Evolutionary conservation across 2,888 invertebrate genomes (phyloP), one percentile per base, ranked within the genome.

Genomic region (Eledone cirrhosa): DNA sequence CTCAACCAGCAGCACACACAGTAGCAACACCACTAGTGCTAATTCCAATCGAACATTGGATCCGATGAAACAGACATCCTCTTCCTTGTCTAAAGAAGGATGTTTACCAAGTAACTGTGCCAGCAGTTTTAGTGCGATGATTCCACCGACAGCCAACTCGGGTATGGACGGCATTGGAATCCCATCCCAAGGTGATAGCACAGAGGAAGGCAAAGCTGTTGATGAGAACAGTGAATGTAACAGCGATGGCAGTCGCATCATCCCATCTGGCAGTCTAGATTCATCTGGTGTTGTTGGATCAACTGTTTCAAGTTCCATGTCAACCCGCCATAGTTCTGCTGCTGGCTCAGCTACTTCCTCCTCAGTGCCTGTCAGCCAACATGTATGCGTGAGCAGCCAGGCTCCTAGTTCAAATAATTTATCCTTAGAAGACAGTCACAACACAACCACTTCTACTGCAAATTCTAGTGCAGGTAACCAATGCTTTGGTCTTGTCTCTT

Each of bases 401-500:
- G 72, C 27, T 72, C 48, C 48, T 48, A 76, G 48, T 76, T 48
- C 48, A 33, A 76, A 48, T 76, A 76, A 48, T 76, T 48, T 76
- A 27, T 76, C 76, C 76, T 22, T 76, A 76, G 76, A 76, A 47
- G 76, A 76, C 76, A 76, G 76, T 76, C 76, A 76, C 48, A 48
- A 47, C 76, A 75, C 79, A 63, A 48, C 77, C 33, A 77, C 79
- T 48, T 77, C 79, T 47, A 77, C 77, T 67, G 74, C 79, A 33
- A 79, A 65, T 72, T 65, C 79, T 33, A 77, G 74, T 77, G 67
- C 77, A 79, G 79, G 79, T 79, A 77, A 76, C 72, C 72, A 72
- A 31, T 72, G 72, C 72, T 72, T 72, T 72, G 72, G 33, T 41
- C 41, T 41, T 72, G 72, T 72, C 72, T 41, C 41, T 72, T 33